These are phyloP conservation scores for Pseudochirops corinnae DNA, from an alignment of 2,797 vertebrate genomes.

Conservation along the genomic window DNA sequence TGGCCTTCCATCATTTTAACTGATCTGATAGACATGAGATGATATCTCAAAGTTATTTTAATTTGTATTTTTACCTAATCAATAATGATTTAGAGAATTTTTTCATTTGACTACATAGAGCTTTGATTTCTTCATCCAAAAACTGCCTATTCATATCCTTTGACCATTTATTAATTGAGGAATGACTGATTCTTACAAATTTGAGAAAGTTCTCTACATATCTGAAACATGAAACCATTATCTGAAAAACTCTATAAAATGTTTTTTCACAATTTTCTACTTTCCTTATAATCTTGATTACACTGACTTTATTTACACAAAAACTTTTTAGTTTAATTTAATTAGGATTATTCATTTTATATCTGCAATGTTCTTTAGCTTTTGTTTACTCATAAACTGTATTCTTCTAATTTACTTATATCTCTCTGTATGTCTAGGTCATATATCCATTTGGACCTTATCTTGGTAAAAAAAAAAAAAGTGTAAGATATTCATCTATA, in stretches of 20 bases:
- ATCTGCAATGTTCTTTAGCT: background rate
- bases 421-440: background rate
- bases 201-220: background rate
- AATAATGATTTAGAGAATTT: background rate
- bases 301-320: background rate
- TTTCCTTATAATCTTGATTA: background rate
- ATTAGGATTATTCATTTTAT: background rate
- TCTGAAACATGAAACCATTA: background rate
- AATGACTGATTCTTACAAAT: background rate
- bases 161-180: background rate
- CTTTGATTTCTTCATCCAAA: background rate
- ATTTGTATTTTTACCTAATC: background rate
- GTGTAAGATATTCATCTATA: background rate
- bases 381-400: background rate
- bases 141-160: background rate
- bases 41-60: background rate
- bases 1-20: background rate
- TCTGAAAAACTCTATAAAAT: background rate
- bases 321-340: background rate
- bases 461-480: background rate
- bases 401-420: background rate
- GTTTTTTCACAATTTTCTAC: background rate
- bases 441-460: background rate
- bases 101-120: background rate
- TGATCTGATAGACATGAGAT: background rate